Conservation (phyloP, 2,888 invertebrate genomes). For the Hypomecis atomaria region DNA sequence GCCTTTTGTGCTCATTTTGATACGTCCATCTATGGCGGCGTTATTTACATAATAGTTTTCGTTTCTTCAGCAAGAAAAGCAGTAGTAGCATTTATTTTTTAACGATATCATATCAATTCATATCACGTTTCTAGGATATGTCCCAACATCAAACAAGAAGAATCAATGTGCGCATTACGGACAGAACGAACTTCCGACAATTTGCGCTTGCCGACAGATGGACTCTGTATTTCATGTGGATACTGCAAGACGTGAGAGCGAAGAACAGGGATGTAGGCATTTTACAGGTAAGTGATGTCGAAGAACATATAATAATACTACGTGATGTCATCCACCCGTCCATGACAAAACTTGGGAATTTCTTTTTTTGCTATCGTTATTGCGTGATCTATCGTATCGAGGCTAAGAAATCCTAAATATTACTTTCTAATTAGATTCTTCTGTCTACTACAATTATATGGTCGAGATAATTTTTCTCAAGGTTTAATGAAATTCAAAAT, state of each 20-base stretch:
- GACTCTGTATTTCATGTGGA: slow-evolving; percentile 68
- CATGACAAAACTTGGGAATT: background rate
- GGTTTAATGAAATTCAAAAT: too few relatives aligned
- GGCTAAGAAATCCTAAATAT: too few relatives aligned
- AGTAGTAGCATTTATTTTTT: background rate
- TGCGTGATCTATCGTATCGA: too few relatives aligned
- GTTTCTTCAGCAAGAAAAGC: too few relatives aligned
- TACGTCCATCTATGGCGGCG: too few relatives aligned
- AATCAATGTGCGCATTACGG: slow-evolving; percentile 36
- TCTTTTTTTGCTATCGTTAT: too few relatives aligned
- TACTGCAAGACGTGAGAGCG: slow-evolving; percentile 39
- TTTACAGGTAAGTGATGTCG: slow-evolving; percentile 59
- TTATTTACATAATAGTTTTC: too few relatives aligned
- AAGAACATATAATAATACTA: too few relatives aligned
- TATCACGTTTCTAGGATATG: slow-evolving; percentile 52
- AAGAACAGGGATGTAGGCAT: slow-evolving; percentile 46
- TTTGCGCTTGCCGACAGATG: slow-evolving; percentile 58
- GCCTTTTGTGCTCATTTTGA: background rate
- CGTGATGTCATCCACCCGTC: background rate
- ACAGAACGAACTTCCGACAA: slow-evolving; percentile 40
- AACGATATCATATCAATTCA: too few relatives aligned
- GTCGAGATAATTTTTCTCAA: too few relatives aligned
- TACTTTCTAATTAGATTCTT: too few relatives aligned
- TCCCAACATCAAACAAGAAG: slow-evolving; percentile 32
- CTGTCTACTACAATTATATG: too few relatives aligned